Evolutionary conservation across 2,797 vertebrate species (phyloP).

Genomic region (Darevskia mixta): DNA sequence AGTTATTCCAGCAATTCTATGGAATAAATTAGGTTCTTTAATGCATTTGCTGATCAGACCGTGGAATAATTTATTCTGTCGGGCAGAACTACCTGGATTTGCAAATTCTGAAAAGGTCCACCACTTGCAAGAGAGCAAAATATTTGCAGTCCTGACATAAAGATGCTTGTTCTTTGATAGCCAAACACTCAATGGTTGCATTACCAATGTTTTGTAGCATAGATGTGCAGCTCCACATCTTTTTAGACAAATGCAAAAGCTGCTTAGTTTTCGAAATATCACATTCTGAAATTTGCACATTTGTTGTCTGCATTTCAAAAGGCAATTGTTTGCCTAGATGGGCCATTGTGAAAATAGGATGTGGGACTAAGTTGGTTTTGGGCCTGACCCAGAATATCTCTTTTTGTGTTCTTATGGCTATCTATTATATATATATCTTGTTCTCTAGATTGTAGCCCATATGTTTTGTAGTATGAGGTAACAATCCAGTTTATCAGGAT

Average conservation of each 20-base stretch:
- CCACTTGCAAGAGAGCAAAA: slow-evolving; percentile 53
- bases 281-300: background rate
- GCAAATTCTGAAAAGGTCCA: slow-evolving; percentile 27
- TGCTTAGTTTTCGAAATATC: background rate
- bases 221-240: slow-evolving; percentile 39
- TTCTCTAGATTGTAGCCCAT: too few species aligned
- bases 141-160: slow-evolving; percentile 52
- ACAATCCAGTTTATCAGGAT: background rate
- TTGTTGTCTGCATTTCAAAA: background rate
- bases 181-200: slow-evolving; percentile 56
- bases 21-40: slow-evolving; percentile 64
- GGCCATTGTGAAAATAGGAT: too few species aligned
- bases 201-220: slow-evolving; percentile 37
- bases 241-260: background rate
- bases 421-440: too few species aligned
- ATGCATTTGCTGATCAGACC: slow-evolving; percentile 68
- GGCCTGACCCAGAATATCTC: too few species aligned
- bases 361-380: too few species aligned
- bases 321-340: background rate
- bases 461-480: background rate
- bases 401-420: too few species aligned
- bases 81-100: slow-evolving; percentile 62
- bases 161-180: slow-evolving; percentile 49
- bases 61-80: slow-evolving; percentile 63
- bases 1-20: slow-evolving; percentile 66